These are phyloP conservation scores for Aphelocoma coerulescens DNA, from an alignment of 2,113 vertebrate species.

Conservation along the genomic window DNA sequence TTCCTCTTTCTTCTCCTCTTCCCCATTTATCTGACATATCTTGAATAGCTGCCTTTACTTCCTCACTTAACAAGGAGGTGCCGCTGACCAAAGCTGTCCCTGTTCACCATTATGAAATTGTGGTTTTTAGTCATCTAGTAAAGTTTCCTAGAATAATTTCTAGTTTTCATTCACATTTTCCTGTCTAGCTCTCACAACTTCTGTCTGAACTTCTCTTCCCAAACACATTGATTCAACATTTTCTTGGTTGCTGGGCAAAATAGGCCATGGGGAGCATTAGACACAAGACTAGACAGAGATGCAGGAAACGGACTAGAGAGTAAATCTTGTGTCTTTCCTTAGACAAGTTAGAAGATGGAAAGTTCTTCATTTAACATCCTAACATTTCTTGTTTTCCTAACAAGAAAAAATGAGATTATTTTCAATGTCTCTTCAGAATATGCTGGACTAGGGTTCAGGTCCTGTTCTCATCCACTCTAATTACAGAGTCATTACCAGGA, in stretches of 20 bases:
- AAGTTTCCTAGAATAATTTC: background rate
- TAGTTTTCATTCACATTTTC: background rate
- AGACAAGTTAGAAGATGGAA: background rate
- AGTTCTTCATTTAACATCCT: background rate
- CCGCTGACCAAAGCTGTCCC: background rate
- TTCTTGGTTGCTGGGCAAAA: background rate
- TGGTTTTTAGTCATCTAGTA: background rate
- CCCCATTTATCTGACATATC: background rate
- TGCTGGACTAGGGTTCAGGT: background rate
- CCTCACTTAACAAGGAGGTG: background rate
- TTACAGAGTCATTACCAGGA: background rate
- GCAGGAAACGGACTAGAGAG: background rate
- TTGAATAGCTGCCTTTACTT: conserved; percentile 10
- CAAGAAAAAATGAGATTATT: background rate
- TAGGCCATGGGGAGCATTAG: background rate
- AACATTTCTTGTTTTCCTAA: background rate
- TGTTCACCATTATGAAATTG: background rate
- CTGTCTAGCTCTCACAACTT: background rate
- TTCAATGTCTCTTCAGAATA: background rate
- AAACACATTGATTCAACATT: background rate
- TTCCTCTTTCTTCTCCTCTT: background rate
- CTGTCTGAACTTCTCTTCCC: background rate
- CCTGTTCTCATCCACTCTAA: background rate
- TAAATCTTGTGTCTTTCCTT: background rate
- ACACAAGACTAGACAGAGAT: background rate